Evolutionary conservation across 2,888 invertebrate species (phyloP), one percentile per base, ranked within the genome.

Genomic region (Sarcophaga carnaria): DNA sequence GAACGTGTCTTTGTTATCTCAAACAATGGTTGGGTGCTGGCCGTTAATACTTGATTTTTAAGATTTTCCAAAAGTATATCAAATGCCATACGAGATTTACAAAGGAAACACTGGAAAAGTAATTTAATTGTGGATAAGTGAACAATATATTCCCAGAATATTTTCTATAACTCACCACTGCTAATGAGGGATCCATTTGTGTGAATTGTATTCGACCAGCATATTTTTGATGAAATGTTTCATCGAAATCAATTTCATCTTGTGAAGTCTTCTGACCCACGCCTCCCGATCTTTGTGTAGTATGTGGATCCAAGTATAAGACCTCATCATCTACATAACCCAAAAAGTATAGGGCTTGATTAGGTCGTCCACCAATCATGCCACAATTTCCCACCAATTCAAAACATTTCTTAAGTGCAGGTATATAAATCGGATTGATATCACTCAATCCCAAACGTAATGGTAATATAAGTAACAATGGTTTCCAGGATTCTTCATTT

Each of bases 351-450:
- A 99, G 95, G 20, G 99, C 99, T 93, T 99, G 98, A 94, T 99
- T 99, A 54, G 99, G 99, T 92, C 98, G 98, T n/a, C 99, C 99
- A 75, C 99, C 99, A 92, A 99, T 98, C 88, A 99, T 97, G 87
- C 99, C 99, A 83, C 93, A 93, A 87, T 91, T 93, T 78, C 92
- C 93, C 54, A 90, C 92, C 66, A 94, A 88, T 90, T 94, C 92
- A 72, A 94, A 91, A 88, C 94, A 93, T 80, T 92, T 92, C 95
- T 99, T 98, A 84, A 99, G 94, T 89, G 97, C 97, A 90, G 96
- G 95, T 89, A 97, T 95, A 94, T 99, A 99, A 90, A 98, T 96
- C 84, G 97, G 97, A 94, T 99, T 99, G 81, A 99, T 98, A 92
- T 98, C 97, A 90, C 96, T 97, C 59, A 99, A 95, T 79, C 99